A percentile compares a stretch with the other conserved stretches of the same genome.
Conservation (phyloP, 2,113 vertebrate species). For the Microtus montanus region DNA sequence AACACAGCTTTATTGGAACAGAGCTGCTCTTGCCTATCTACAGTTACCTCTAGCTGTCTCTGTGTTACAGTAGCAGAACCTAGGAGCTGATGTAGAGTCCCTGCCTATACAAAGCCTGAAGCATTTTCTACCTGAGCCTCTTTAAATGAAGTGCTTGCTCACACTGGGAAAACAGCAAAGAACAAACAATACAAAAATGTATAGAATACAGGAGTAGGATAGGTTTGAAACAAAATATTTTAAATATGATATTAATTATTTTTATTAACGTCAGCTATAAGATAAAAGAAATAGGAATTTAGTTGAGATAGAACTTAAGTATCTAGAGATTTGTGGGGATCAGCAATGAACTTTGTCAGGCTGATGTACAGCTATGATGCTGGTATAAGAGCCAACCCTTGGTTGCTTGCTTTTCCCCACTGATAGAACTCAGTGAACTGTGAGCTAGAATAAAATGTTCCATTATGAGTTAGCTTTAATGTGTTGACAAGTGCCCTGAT, state of each 20-base stretch:
- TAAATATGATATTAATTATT: constrained; percentile 9
- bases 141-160: constrained; percentile 1
- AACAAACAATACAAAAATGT: not conserved
- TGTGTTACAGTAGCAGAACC: not conserved
- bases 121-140: not conserved
- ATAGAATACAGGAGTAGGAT: not conserved
- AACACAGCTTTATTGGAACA: not conserved
- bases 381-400: not conserved
- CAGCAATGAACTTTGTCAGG: not conserved
- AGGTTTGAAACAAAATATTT: not conserved
- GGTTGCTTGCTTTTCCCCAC: not conserved
- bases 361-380: not conserved
- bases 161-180: not conserved
- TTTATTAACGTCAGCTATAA: not conserved
- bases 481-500: constrained; percentile 74
- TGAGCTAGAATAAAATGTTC: constrained; percentile 52
- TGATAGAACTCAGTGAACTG: not conserved
- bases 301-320: not conserved
- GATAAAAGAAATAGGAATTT: not conserved
- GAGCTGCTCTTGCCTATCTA: not conserved
- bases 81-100: not conserved
- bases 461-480: constrained; percentile 53
- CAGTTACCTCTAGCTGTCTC: not conserved
- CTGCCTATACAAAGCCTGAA: not conserved
- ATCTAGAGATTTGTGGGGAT: not conserved